phyloP scores from a whole-genome alignment of 92 coral and sea anemone species.

The Ricordea florida region DNA sequence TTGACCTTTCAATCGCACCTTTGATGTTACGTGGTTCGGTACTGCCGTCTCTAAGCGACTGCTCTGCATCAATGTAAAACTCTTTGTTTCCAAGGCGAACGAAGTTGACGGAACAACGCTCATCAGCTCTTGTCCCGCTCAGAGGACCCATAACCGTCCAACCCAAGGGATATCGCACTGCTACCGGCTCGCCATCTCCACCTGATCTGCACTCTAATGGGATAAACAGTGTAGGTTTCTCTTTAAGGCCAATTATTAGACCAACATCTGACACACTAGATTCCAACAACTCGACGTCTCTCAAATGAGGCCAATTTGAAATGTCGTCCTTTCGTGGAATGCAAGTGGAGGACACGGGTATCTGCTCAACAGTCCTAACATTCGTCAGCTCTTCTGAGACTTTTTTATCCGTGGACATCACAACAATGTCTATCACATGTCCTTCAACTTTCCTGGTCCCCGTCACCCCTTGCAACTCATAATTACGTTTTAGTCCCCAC shows the following conservation, averaged over 20 bases:
- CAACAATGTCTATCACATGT: no score
- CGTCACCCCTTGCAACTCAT: no score
- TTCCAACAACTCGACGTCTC: background rate
- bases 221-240: slow-evolving; percentile 30
- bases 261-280: background rate
- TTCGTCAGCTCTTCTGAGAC: no score
- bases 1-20: background rate
- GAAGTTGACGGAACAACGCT: slow-evolving; percentile 22
- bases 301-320: slow-evolving; percentile 28
- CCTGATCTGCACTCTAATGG: slow-evolving; percentile 21
- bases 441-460: no score
- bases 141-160: slow-evolving; percentile 65
- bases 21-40: background rate
- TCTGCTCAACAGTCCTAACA: no score
- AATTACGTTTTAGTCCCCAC: no score
- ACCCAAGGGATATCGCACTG: slow-evolving; percentile 42
- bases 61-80: background rate
- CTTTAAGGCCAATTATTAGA: slow-evolving; percentile 49
- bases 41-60: background rate
- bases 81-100: slow-evolving; percentile 19
- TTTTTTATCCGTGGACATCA: no score
- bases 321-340: slow-evolving; percentile 23
- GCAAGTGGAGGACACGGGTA: no score
- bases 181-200: slow-evolving; percentile 26
- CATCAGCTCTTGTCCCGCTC: background rate